A percentile compares a stretch with the other conserved stretches of the same genome.
Evolutionary conservation across 2,888 invertebrate species (phyloP).

Genomic region (Lymantria dispar): DNA sequence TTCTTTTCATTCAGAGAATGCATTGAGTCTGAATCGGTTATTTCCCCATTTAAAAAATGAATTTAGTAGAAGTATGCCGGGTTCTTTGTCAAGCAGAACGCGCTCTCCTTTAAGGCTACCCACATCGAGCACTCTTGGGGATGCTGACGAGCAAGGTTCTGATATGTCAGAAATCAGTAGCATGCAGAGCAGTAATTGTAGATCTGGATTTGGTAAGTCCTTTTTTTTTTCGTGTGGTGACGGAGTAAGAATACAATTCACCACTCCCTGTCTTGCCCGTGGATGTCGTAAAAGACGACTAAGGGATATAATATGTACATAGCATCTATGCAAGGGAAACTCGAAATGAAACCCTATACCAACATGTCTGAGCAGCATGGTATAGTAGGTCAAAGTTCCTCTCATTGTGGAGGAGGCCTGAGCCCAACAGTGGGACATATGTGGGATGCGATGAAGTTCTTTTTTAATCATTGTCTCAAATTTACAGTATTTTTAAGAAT

Average conservation of each 20-base stretch:
- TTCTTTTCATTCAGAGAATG: conserved; percentile 82
- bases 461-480: not conserved
- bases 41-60: conserved; percentile 84
- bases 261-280: too few relatives aligned
- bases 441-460: too few relatives aligned
- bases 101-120: conserved; percentile 51
- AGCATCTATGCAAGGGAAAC: too few relatives aligned
- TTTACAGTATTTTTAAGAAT: not conserved
- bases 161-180: conserved; percentile 81
- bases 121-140: conserved; percentile 49
- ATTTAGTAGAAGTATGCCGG: conserved; percentile 71
- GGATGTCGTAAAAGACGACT: too few relatives aligned
- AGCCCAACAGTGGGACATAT: too few relatives aligned
- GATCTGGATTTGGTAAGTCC: conserved; percentile 77
- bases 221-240: too few relatives aligned
- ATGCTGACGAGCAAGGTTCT: conserved; percentile 72
- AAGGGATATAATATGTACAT: too few relatives aligned
- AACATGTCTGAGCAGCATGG: too few relatives aligned
- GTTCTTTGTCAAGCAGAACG: conserved; percentile 57
- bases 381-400: too few relatives aligned
- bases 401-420: too few relatives aligned
- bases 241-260: not conserved
- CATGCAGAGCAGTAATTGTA: conserved; percentile 81
- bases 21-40: conserved; percentile 82
- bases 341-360: too few relatives aligned